phyloP scores from a whole-genome alignment of 2,888 invertebrate species.

The Orthosia incerta region DNA sequence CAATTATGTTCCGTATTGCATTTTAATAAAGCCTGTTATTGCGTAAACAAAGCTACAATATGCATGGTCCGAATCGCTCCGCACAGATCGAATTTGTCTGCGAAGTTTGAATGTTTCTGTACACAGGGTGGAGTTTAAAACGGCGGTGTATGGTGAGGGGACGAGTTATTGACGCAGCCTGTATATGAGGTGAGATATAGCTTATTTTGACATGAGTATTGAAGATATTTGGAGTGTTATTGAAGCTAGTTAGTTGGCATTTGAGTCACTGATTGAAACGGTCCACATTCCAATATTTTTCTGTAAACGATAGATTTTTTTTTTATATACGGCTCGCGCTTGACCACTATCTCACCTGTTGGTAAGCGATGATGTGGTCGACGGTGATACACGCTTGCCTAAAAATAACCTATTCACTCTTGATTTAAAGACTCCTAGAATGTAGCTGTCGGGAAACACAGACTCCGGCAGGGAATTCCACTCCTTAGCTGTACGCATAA shows the following conservation, averaged over 20 bases:
- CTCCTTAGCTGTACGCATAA: too few species aligned
- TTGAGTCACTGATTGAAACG: neutral
- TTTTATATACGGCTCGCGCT: too few species aligned
- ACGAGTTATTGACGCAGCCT: slow-evolving; percentile 73
- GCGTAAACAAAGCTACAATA: slow-evolving; percentile 67
- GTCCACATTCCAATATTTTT: neutral
- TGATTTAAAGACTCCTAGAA: too few species aligned
- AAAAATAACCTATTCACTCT: too few species aligned
- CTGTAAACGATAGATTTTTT: neutral
- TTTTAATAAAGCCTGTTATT: slow-evolving; percentile 68
- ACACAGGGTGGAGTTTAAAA: slow-evolving; percentile 79
- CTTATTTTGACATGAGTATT: slow-evolving; percentile 25
- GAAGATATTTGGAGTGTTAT: slow-evolving; percentile 15
- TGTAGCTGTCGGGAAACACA: too few species aligned
- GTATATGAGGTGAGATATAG: slow-evolving; percentile 49
- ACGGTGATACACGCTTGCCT: too few species aligned
- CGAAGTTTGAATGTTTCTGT: slow-evolving; percentile 90
- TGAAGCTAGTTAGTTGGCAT: neutral
- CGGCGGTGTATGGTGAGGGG: slow-evolving; percentile 75
- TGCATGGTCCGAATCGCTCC: slow-evolving; percentile 82
- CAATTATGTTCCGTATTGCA: slow-evolving; percentile 66
- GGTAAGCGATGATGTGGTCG: too few species aligned
- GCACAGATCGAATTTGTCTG: slow-evolving; percentile 89
- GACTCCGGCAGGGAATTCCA: too few species aligned
- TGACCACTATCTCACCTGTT: too few species aligned